Evolutionary conservation across 1,140 invertebrate species (phyloP), one percentile per base, ranked within the genome.

Genomic region (Sarcophaga peregrina): DNA sequence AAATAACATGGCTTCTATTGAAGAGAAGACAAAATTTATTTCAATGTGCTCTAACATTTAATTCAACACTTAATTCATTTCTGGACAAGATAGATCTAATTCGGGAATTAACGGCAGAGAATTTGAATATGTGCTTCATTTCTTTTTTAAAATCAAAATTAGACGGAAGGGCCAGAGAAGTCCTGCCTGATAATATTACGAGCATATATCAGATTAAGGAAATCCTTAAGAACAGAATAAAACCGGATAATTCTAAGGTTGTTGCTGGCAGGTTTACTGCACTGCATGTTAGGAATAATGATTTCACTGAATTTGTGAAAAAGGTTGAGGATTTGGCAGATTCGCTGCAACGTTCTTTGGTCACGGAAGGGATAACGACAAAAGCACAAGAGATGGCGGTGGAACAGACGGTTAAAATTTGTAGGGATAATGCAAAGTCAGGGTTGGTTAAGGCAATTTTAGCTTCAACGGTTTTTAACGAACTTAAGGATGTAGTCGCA

Each of bases 301-400:
- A 13, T 58, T 58, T 9, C n/a, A 13, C 52, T 9, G 0, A 82
- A 17, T 74, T 74, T 73, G 13, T 46, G 0, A 74, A 74, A 50
- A 5, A 25, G 0, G 82, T 72, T 0, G 72, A 52, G 74, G 68
- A 74, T 10, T 20, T 82, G 5, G 72, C 62, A 15, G 72, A 81
- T 52, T 52, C n/a, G 0, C 20, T 81, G 8, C 3, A 81, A 58
- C 48, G 80, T 20, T 54, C 80, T 5, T 62, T 81, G 5, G 54
- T 81, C 6, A 45, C 17, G 17, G 80, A 81, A 25, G 80, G 80
- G 7, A 81, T 81, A 46, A 54, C 48, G 2, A 54, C 9, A 5
- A 81, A 81, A 20, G 54, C 80, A 58, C 46, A 81, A 1, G 80
- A 81, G 58, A 81, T 81, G 20, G 80, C 80, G 3, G 58, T 81